Base-by-base conservation (phyloP, 2,797 vertebrate genomes). In the Brotula barbata region DNA sequence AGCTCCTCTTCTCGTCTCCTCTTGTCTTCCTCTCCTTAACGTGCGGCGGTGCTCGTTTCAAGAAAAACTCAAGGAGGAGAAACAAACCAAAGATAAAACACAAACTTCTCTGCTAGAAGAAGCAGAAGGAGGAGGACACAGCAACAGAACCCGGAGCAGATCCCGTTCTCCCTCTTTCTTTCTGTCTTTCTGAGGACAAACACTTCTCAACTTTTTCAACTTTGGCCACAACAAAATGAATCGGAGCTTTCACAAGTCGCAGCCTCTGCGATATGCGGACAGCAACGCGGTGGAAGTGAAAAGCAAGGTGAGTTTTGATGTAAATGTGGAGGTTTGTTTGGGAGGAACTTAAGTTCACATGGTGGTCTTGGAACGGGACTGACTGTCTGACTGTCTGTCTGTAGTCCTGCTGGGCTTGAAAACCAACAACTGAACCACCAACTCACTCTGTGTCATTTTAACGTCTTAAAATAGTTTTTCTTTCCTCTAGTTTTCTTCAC, bases 211-310 rank as follows among this genome's bases (percentile, higher is more conserved):
- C 75, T 60, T 65, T 54, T 42, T 5, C 5, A 36, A 77, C 23
- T 58, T 20, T 48, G 61, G 64, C 50, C 56, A 41, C 33, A 61
- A 22, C n/a, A 19, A 89, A 88, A 98, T 97, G 95, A 97, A 95
- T 83, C 93, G 94, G 89, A 98, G 95, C 84, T 96, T 97, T 87
- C 93, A 93, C 71, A 95, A 93, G 83, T 94, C 94, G 71, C 95
- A 94, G 74, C 93, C 91, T 83, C 89, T 96, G 92, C 93, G 93
- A 62, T 92, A 87, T 64, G 88, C 89, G 77, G 94, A 93, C 16
- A 92, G 93, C 79, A 92, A 90, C 82, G 94, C 95, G 0, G 95
- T 98, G 87, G 96, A 98, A 89, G 96, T 98, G 54, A 98, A 98
- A 83, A 97, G 95, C 88, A 98, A 97, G 95, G 96, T 97, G 88